These are phyloP conservation scores for Austrolebias charrua DNA, from an alignment of 2,797 vertebrate species.

Conservation along the genomic window DNA sequence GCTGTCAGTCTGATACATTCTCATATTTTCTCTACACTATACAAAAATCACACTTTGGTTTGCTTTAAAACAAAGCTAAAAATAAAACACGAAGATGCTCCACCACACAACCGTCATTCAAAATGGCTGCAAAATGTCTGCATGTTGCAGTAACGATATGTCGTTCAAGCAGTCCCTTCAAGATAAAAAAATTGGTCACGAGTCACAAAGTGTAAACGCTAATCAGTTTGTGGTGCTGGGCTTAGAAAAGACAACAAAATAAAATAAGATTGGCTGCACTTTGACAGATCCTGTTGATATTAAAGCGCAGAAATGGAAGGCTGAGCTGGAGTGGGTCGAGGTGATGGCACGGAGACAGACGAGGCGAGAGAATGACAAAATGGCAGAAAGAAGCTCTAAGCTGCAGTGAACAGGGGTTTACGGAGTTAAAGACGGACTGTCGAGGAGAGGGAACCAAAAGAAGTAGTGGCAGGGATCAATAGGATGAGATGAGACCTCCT, in stretches of 20 bases:
- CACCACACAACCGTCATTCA: conserved; percentile 58
- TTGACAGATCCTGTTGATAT: conserved; percentile 43
- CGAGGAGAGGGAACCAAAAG: conserved; percentile 28
- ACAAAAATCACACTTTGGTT: conserved; percentile 80
- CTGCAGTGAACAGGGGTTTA: conserved; percentile 28
- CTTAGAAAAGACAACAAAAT: conserved; percentile 65
- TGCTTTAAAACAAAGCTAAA: conserved; percentile 63
- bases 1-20: conserved; percentile 70
- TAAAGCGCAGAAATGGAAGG: conserved; percentile 65
- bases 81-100: conserved; percentile 53
- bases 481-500: conserved; percentile 68
- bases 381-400: not conserved
- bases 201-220: conserved; percentile 2
- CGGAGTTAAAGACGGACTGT: conserved; percentile 41
- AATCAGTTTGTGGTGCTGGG: conserved; percentile 53
- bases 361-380: conserved; percentile 39
- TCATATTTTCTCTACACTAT: conserved; percentile 47
- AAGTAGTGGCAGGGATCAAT: conserved; percentile 50
- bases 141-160: conserved; percentile 61
- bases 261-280: conserved; percentile 44
- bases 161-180: conserved; percentile 61
- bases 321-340: conserved; percentile 20
- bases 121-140: conserved; percentile 57
- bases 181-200: conserved; percentile 38
- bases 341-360: conserved; percentile 35